Conservation (phyloP, 1,140 invertebrate species). For the Heterodera schachtii region DNA sequence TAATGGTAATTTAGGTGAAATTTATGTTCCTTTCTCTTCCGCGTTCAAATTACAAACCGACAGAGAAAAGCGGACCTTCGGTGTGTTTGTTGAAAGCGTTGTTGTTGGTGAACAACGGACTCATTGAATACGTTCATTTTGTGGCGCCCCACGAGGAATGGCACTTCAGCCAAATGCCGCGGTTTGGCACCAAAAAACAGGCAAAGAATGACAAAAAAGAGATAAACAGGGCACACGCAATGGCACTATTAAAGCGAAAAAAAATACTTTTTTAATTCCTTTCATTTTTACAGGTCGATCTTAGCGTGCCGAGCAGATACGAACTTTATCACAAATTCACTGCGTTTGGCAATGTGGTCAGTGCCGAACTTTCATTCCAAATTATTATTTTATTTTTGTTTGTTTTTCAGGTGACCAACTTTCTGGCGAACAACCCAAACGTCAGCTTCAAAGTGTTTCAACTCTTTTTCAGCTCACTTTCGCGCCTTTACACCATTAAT, state of each 20-base stretch:
- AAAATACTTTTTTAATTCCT: background rate
- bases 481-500: conserved; percentile 18
- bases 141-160: conserved; percentile 42
- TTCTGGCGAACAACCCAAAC: background rate
- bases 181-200: conserved; percentile 17
- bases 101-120: conserved; percentile 40
- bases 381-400: background rate
- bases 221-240: no score
- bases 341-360: conserved; percentile 11
- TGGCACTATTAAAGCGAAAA: background rate
- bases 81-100: conserved; percentile 30
- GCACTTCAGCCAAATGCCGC: conserved; percentile 20
- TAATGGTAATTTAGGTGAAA: conserved; percentile 24
- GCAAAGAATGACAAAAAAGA: conserved; percentile 13
- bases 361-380: background rate
- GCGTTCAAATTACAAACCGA: conserved; percentile 18
- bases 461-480: background rate
- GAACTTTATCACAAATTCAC: conserved; percentile 35
- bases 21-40: background rate
- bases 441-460: background rate
- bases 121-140: conserved; percentile 39
- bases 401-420: conserved; percentile 5
- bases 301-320: conserved; percentile 33
- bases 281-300: conserved; percentile 33
- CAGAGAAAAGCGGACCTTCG: conserved; percentile 18